Evolutionary conservation across 37 sponge, comb jelly and placozoan species (phyloP), one percentile per base, ranked within the genome.

Genomic region (Lycopodina hypogea): DNA sequence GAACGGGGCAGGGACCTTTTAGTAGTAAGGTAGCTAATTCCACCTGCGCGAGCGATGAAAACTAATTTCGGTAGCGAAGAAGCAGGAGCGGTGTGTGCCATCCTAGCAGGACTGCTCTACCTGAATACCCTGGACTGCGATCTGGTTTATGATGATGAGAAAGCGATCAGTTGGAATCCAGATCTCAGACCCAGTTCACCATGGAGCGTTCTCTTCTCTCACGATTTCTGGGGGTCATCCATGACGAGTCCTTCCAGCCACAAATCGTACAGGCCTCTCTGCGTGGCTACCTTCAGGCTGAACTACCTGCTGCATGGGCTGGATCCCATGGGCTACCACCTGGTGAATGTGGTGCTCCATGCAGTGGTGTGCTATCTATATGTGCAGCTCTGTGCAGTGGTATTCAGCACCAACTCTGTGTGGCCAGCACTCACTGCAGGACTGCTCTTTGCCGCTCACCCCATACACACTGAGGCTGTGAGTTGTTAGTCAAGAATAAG

Each of bases 171-270:
- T n/a, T 61, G 62, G 48, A 96, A 96, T 67, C 12, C 56, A 55
- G 97, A 96, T 60, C 78, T 96, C 29, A 72, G 82, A 6, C 90
- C 94, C 2, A n/a, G 41, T 1, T 73, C 94, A 12, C 84, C 89
- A 23, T 93, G 87, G 89, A 59, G 28, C 0, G 88, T 80, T 36
- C 78, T 96, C 8, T 42, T 93, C 30, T 71, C 22, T 64, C 37
- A 96, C 75, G 97, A 96, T 60, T 96, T 91, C 83, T 96, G 97
- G 97, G 97, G 97, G 19, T 85, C 89, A 0, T 85, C 94, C 4
- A 86, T 96, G 92, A 38, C 80, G 19, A 53, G 72, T 33, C 36
- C 58, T 24, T 40, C 81, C 48, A 96, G 94, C 71, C 97, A 96
- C 88, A 96, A 94, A 68, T 96, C 97, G 2, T 96, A 96, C 57